phyloP scores from a whole-genome alignment of 2,888 invertebrate genomes.

The Torymus texanus region DNA sequence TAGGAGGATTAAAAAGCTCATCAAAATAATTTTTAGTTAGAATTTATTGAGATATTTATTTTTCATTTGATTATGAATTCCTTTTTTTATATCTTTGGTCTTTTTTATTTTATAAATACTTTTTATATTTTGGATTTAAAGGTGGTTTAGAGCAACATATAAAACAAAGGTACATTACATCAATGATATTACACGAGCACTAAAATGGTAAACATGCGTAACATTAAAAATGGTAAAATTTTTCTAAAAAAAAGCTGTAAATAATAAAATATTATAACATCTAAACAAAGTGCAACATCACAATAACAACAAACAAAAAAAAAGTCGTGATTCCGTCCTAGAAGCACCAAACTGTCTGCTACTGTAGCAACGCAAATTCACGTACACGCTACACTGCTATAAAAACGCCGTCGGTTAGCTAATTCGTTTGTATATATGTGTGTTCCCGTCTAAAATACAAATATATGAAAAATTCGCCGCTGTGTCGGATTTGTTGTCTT shows the following conservation, averaged over 20 bases:
- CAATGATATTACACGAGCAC: slow-evolving; percentile 4
- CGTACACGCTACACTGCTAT: slow-evolving; percentile 23
- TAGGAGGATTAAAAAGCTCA: neutral
- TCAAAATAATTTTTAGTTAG: neutral
- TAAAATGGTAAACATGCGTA: slow-evolving; percentile 18
- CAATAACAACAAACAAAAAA: neutral
- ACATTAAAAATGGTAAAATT: slow-evolving; percentile 25
- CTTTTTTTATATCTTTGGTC: slow-evolving; percentile 26
- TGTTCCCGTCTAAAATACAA: slow-evolving; percentile 30
- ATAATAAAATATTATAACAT: neutral
- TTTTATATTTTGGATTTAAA: slow-evolving; percentile 19
- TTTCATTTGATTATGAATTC: slow-evolving; percentile 20
- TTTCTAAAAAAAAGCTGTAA: neutral
- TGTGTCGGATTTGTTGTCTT: no score
- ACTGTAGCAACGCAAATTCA: slow-evolving; percentile 36
- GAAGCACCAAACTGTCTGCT: slow-evolving; percentile 38
- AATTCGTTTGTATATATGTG: neutral
- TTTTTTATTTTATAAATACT: slow-evolving; percentile 19
- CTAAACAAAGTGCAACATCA: neutral
- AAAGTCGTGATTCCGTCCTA: slow-evolving; percentile 33
- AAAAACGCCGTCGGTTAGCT: slow-evolving; percentile 45
- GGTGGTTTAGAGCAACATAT: neutral
- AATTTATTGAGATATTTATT: slow-evolving; percentile 4
- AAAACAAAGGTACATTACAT: slow-evolving; percentile 6
- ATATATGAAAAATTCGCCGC: slow-evolving; percentile 44